Evolutionary conservation across 1,140 invertebrate genomes (phyloP).

Genomic region (Triops longicaudatus): DNA sequence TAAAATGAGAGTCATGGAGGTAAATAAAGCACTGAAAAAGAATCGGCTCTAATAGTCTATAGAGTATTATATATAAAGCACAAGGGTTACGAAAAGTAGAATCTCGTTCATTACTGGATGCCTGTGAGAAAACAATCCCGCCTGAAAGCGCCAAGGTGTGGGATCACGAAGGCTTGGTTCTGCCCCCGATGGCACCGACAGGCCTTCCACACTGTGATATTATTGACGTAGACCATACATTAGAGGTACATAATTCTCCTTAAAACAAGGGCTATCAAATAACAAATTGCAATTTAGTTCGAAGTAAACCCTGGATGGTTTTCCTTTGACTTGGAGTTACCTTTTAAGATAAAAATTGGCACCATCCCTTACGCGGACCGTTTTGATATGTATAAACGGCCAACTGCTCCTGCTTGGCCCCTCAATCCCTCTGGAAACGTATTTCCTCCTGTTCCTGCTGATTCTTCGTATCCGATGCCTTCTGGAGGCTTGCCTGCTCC

Average conservation of each 20-base stretch:
- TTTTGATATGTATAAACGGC: slow-evolving; percentile 19
- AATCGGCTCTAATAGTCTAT: neutral
- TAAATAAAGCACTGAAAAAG: neutral
- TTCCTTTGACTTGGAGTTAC: slow-evolving; percentile 24
- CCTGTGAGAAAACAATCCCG: slow-evolving; percentile 4
- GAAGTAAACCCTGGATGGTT: slow-evolving; percentile 22
- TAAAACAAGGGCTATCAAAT: neutral
- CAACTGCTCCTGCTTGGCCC: neutral
- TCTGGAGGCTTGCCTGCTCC: too few species aligned
- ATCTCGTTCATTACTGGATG: slow-evolving; percentile 19
- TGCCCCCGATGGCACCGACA: slow-evolving; percentile 24
- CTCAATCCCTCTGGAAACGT: too few species aligned
- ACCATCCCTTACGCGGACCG: slow-evolving; percentile 20
- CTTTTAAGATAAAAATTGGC: slow-evolving; percentile 24
- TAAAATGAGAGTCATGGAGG: slow-evolving; percentile 23
- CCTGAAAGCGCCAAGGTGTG: slow-evolving; percentile 16
- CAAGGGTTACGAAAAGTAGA: slow-evolving; percentile 18
- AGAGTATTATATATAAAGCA: slow-evolving; percentile 26
- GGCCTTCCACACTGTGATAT: slow-evolving; percentile 23
- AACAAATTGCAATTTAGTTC: slow-evolving; percentile 19
- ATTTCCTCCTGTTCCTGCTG: too few species aligned
- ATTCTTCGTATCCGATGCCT: too few species aligned
- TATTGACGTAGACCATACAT: slow-evolving; percentile 21
- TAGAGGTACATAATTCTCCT: slow-evolving; percentile 17
- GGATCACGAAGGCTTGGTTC: slow-evolving; percentile 20